These are phyloP conservation scores for Linepithema humile DNA, from an alignment of 1,140 invertebrate species.

Conservation along the genomic window DNA sequence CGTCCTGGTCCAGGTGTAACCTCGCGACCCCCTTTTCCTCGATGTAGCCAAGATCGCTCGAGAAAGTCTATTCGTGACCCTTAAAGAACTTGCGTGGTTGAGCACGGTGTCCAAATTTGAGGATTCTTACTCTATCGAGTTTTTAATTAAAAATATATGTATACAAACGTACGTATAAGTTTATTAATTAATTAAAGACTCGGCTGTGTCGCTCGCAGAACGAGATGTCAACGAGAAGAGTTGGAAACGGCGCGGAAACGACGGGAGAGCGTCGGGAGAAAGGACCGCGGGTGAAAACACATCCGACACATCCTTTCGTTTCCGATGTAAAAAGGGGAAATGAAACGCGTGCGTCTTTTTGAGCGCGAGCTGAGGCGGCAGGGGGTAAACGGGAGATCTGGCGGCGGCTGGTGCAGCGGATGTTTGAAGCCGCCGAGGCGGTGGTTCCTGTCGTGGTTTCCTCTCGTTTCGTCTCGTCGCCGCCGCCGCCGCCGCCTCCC, in stretches of 20 bases:
- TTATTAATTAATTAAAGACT: neutral
- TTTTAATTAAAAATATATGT: too few species aligned
- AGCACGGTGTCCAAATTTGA: neutral
- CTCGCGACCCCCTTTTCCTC: neutral
- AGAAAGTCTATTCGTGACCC: neutral
- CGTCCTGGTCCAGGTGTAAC: constrained; percentile 59
- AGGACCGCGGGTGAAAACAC: constrained; percentile 4
- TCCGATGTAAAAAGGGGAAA: constrained; percentile 34
- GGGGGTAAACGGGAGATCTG: constrained; percentile 61
- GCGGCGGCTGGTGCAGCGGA: constrained; percentile 76
- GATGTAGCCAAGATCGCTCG: neutral
- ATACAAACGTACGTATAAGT: neutral
- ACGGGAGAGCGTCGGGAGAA: neutral
- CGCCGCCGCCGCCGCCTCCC: constrained; percentile 41
- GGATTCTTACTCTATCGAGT: too few species aligned
- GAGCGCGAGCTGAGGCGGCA: constrained; percentile 45
- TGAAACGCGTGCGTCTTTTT: constrained; percentile 35
- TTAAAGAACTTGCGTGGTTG: neutral
- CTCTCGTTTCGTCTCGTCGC: constrained; percentile 50
- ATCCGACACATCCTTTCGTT: constrained; percentile 42
- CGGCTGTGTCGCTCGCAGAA: neutral
- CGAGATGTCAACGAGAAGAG: neutral
- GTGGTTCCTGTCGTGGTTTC: constrained; percentile 66
- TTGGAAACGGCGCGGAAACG: constrained; percentile 14
- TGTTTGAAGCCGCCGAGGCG: constrained; percentile 73